Percentiles rank a stretch among this genome's conserved stretches.
These are phyloP conservation scores for Synanthedon andrenaeformis DNA, from an alignment of 2,888 invertebrate species.

Conservation along the genomic window DNA sequence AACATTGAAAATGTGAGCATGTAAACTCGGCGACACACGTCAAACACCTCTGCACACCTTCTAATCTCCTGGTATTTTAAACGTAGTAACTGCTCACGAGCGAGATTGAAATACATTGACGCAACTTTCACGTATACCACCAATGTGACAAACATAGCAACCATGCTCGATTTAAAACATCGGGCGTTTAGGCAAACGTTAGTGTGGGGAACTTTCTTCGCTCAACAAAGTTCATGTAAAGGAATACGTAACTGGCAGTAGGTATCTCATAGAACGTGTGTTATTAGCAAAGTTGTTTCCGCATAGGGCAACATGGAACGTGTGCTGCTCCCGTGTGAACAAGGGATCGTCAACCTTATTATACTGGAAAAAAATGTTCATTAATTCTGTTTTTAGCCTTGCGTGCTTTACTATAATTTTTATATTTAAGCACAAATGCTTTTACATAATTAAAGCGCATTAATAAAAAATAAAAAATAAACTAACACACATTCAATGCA, in stretches of 20 bases:
- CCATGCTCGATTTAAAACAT: constrained; percentile 28
- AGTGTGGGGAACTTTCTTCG: constrained; percentile 45
- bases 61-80: constrained; percentile 49
- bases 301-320: constrained; percentile 57
- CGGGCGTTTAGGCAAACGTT: constrained; percentile 19
- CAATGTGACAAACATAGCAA: constrained; percentile 34
- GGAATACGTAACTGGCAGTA: constrained; percentile 49
- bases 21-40: neutral
- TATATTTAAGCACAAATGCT: too few relatives aligned
- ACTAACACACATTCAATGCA: too few relatives aligned
- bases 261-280: constrained; percentile 64
- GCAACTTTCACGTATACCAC: constrained; percentile 45
- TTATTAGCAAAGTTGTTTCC: constrained; percentile 67
- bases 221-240: constrained; percentile 18
- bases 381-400: constrained; percentile 35
- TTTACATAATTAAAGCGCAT: too few relatives aligned
- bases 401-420: constrained; percentile 8
- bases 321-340: constrained; percentile 56
- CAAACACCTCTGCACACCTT: constrained; percentile 5
- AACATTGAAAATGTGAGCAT: neutral
- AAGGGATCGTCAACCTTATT: constrained; percentile 66
- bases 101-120: constrained; percentile 42
- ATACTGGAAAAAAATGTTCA: constrained; percentile 55
- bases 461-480: too few relatives aligned
- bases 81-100: constrained; percentile 58